phyloP scores from a whole-genome alignment of 2,113 vertebrate species.

The Bubo blakistoni region DNA sequence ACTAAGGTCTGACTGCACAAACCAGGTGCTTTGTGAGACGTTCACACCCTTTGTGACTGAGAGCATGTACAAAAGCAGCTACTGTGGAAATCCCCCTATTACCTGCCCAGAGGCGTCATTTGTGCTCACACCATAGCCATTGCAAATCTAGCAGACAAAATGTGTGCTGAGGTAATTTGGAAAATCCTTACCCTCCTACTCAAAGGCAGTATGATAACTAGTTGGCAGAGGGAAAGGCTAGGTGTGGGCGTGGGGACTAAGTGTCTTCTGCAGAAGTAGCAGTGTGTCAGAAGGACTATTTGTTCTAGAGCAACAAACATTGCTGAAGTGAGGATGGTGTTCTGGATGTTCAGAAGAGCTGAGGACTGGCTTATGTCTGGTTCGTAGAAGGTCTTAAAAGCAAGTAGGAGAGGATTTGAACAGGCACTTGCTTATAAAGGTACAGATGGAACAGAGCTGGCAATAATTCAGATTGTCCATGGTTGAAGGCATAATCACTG shows the following conservation, averaged over 20 bases:
- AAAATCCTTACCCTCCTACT: not conserved
- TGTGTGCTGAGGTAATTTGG: not conserved
- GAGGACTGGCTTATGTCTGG: not conserved
- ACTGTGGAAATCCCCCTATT: not conserved
- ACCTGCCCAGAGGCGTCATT: not conserved
- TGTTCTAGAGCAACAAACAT: not conserved
- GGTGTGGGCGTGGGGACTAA: rapidly evolving
- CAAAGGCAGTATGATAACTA: not conserved
- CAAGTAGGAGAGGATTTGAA: not conserved
- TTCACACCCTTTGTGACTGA: rapidly evolving
- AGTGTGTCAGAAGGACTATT: not conserved
- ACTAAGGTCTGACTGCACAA: not conserved
- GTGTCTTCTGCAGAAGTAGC: not conserved
- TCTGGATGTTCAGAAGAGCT: not conserved
- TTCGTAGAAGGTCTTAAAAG: not conserved
- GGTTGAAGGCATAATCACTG: not conserved
- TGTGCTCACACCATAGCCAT: not conserved
- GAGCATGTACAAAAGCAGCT: not conserved
- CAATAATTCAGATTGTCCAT: not conserved
- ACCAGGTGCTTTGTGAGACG: not conserved
- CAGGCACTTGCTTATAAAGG: not conserved
- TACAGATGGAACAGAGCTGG: not conserved
- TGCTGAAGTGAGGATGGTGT: rapidly evolving
- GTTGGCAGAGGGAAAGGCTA: not conserved
- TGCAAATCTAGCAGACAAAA: not conserved